phyloP scores from a whole-genome alignment of 2,888 invertebrate species.

The Heteropelma amictum region DNA sequence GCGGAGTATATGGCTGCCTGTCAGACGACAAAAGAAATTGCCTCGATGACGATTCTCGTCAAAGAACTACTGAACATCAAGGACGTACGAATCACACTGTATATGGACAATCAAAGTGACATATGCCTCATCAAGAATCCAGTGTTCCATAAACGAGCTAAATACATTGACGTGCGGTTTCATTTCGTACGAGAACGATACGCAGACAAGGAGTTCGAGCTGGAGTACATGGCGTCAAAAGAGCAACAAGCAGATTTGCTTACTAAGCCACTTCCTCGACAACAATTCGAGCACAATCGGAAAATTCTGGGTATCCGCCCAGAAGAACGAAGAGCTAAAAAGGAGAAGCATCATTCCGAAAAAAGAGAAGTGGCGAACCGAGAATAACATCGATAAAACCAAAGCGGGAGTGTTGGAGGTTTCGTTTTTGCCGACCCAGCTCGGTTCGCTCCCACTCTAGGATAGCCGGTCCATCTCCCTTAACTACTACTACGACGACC shows the following conservation, averaged over 20 bases:
- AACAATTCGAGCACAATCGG: too few species aligned
- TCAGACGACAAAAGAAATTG: too few species aligned
- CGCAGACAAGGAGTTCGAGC: constrained; percentile 2
- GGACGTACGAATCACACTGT: neutral
- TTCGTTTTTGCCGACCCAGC: constrained; percentile 13
- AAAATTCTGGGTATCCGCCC: neutral
- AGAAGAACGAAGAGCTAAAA: neutral
- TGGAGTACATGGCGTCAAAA: constrained; percentile 20
- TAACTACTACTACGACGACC: too few species aligned
- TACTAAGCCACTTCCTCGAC: too few species aligned
- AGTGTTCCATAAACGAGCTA: constrained; percentile 32
- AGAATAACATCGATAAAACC: constrained; percentile 15
- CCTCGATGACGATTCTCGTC: too few species aligned
- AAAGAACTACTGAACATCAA: too few species aligned
- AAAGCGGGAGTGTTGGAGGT: constrained; percentile 33
- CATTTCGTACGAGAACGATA: constrained; percentile 27
- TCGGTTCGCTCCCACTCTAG: neutral
- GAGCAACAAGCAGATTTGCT: constrained; percentile 33
- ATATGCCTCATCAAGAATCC: constrained; percentile 32
- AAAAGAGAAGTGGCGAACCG: constrained; percentile 3
- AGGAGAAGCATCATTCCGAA: too few species aligned
- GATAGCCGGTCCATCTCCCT: neutral
- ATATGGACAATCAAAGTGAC: constrained; percentile 37
- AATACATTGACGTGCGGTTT: constrained; percentile 39
- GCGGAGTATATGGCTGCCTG: too few species aligned